phyloP scores from a whole-genome alignment of 2,797 vertebrate species.

The Saxicola maurus region DNA sequence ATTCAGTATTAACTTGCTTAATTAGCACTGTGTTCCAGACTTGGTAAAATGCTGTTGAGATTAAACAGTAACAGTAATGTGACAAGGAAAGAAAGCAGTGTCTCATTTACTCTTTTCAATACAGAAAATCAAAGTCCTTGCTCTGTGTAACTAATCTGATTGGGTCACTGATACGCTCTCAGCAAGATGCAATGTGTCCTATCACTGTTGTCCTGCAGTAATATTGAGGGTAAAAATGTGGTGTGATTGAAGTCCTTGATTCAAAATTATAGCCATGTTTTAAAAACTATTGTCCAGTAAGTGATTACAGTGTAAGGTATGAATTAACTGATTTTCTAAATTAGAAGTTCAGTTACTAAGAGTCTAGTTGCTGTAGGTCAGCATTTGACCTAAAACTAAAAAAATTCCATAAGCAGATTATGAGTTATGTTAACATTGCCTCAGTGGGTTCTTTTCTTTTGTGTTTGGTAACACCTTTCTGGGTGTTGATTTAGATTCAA shows the following conservation, averaged over 20 bases:
- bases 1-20: background rate
- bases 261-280: background rate
- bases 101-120: background rate
- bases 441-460: constrained; percentile 46
- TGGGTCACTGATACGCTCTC: background rate
- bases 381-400: constrained; percentile 9
- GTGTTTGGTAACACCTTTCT: constrained; percentile 15
- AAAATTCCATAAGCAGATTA: constrained; percentile 29
- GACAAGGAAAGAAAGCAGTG: background rate
- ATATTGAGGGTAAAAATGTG: background rate
- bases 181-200: background rate
- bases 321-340: background rate
- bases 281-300: background rate
- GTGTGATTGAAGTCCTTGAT: background rate
- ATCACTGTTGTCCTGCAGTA: background rate
- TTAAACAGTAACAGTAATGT: background rate
- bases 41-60: background rate
- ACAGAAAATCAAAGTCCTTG: background rate
- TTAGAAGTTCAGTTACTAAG: background rate
- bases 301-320: background rate
- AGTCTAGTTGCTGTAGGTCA: background rate
- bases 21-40: background rate
- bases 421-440: background rate
- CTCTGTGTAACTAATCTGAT: background rate
- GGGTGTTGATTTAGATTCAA: background rate